These are phyloP conservation scores for Alosa sapidissima DNA, from an alignment of 2,797 vertebrate species.

Conservation along the genomic window DNA sequence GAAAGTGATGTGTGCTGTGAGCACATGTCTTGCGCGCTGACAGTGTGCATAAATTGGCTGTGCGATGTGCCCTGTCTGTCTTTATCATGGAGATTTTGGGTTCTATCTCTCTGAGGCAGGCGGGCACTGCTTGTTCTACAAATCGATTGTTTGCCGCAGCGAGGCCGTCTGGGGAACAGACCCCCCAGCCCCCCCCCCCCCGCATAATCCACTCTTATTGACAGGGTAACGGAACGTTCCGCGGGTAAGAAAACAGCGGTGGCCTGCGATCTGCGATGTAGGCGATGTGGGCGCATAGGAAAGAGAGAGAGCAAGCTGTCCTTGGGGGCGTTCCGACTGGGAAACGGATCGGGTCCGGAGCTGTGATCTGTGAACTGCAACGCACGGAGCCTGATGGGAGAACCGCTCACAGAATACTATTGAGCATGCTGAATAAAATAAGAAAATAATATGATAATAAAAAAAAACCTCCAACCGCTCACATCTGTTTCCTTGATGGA, in stretches of 20 bases:
- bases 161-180: conserved; percentile 32
- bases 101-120: conserved; percentile 29
- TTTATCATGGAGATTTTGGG: conserved; percentile 5
- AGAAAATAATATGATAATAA: too few relatives aligned
- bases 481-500: too few relatives aligned
- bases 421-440: too few relatives aligned
- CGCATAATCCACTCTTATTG: conserved; percentile 43
- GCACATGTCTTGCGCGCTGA: background rate
- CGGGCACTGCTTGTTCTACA: conserved; percentile 23
- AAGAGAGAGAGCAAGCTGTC: background rate
- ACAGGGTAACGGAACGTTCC: background rate
- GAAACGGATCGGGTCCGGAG: too few relatives aligned
- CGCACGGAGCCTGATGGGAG: too few relatives aligned
- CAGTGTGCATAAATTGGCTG: background rate
- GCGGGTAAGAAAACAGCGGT: background rate
- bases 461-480: too few relatives aligned
- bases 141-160: conserved; percentile 39
- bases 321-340: too few relatives aligned
- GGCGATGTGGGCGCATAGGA: background rate
- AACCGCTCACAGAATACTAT: too few relatives aligned
- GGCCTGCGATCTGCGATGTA: background rate
- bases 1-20: background rate
- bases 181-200: conserved; percentile 31
- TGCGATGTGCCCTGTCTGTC: background rate
- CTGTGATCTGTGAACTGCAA: too few relatives aligned